These are phyloP conservation scores for Hylaea fasciaria DNA, from an alignment of 2,888 invertebrate genomes.

Conservation along the genomic window DNA sequence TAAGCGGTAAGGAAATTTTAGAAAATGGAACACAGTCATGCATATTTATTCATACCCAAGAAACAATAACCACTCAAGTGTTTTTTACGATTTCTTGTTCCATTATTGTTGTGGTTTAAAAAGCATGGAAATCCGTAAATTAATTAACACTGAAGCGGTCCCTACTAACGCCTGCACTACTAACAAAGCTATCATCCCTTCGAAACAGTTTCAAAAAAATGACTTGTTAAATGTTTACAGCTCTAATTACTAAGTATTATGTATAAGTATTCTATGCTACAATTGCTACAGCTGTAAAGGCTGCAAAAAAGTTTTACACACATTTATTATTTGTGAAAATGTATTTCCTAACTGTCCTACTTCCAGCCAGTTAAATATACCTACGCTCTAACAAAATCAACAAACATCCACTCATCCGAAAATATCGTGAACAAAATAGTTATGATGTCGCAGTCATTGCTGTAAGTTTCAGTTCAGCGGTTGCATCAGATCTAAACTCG, in stretches of 20 bases:
- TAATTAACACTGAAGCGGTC: no score
- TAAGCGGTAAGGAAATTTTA: neutral
- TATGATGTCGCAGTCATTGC: constrained; percentile 29
- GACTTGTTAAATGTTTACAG: no score
- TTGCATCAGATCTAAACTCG: constrained; percentile 77
- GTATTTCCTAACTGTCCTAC: constrained; percentile 16
- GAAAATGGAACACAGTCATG: no score
- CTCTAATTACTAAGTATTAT: no score
- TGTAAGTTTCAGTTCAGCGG: constrained; percentile 43
- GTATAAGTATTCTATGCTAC: no score
- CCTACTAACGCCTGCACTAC: no score
- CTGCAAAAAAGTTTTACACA: neutral
- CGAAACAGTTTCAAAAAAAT: no score
- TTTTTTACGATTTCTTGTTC: no score
- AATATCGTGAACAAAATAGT: constrained; percentile 40
- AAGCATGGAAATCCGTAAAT: neutral
- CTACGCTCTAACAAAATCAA: constrained; percentile 24
- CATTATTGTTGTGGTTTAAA: neutral
- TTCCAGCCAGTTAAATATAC: constrained; percentile 17
- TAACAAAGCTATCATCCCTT: no score
- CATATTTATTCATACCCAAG: no score
- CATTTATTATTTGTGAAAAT: neutral
- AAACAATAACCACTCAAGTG: no score
- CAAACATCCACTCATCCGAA: constrained; percentile 30
- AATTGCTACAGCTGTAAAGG: no score